A percentile compares a stretch with the other conserved stretches of the same genome.
Conservation (phyloP, 2,888 invertebrate species). For the Cataglyphis livida region DNA sequence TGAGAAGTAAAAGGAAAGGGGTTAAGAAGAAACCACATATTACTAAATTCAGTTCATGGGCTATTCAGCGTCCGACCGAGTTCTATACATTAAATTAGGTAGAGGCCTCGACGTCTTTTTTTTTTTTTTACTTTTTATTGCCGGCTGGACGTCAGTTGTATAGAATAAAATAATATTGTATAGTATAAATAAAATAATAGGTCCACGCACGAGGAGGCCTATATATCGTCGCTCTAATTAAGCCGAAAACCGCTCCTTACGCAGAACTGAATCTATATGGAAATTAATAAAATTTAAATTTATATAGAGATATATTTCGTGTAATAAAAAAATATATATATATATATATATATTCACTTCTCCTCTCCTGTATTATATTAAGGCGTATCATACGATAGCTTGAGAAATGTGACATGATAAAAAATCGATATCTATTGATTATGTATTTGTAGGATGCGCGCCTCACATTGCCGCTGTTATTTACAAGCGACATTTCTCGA, state of each 20-base stretch:
- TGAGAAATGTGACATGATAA: not conserved
- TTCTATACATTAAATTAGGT: constrained; percentile 37
- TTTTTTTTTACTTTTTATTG: constrained; percentile 15
- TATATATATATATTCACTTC: not conserved
- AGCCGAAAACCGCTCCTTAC: not conserved
- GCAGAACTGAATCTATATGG: not conserved
- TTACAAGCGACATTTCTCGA: not conserved
- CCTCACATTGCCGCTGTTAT: not conserved
- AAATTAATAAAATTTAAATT: not conserved
- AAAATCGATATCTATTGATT: not conserved
- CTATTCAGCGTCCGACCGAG: constrained; percentile 26
- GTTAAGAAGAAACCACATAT: constrained; percentile 39
- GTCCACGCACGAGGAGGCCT: not conserved
- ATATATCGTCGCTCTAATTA: constrained; percentile 26
- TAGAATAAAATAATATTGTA: constrained; percentile 44
- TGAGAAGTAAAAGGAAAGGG: constrained; percentile 13
- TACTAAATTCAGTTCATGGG: constrained; percentile 25
- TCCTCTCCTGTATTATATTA: not conserved
- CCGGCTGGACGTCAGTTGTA: constrained; percentile 51
- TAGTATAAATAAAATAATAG: not conserved
- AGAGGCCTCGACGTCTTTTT: not conserved
- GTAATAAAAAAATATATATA: not conserved
- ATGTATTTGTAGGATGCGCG: not conserved
- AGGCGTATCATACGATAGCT: not conserved
- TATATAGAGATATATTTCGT: not conserved